phyloP scores from a whole-genome alignment of 2,888 invertebrate species.

The Oscheius sp. region DNA sequence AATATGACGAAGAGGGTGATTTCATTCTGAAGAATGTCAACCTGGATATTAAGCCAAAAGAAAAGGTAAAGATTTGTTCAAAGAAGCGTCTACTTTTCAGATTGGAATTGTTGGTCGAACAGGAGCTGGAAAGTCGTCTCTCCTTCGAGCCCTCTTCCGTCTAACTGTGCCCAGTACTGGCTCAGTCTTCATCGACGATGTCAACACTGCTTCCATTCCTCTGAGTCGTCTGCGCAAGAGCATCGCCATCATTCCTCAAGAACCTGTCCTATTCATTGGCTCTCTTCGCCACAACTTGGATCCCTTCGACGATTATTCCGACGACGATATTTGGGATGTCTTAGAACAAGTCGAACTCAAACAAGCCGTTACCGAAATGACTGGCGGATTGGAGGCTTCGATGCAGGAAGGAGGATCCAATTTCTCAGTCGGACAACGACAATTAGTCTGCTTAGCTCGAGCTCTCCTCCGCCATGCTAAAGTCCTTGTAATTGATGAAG shows the following conservation, averaged over 20 bases:
- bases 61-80: no score
- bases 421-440: slow-evolving; percentile 89
- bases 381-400: slow-evolving; percentile 79
- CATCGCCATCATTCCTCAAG: slow-evolving; percentile 89
- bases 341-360: slow-evolving; percentile 85
- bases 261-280: slow-evolving; percentile 87
- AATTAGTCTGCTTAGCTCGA: slow-evolving; percentile 86
- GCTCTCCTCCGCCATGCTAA: slow-evolving; percentile 85
- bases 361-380: slow-evolving; percentile 77
- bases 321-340: slow-evolving; percentile 84
- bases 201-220: slow-evolving; percentile 76
- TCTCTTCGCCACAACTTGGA: slow-evolving; percentile 87
- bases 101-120: slow-evolving; percentile 87
- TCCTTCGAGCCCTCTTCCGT: slow-evolving; percentile 83
- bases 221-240: slow-evolving; percentile 81
- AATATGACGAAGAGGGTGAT: slow-evolving; percentile 44
- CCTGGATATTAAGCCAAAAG: slow-evolving; percentile 74
- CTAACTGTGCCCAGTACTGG: slow-evolving; percentile 77
- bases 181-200: slow-evolving; percentile 80
- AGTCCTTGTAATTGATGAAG: slow-evolving; percentile 88
- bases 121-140: slow-evolving; percentile 83
- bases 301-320: slow-evolving; percentile 82
- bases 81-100: no score
- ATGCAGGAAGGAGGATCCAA: slow-evolving; percentile 76
- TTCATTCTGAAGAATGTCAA: slow-evolving; percentile 62